Evolutionary conservation across 2,888 invertebrate species (phyloP).

Genomic region (Nemapogon koenigi): DNA sequence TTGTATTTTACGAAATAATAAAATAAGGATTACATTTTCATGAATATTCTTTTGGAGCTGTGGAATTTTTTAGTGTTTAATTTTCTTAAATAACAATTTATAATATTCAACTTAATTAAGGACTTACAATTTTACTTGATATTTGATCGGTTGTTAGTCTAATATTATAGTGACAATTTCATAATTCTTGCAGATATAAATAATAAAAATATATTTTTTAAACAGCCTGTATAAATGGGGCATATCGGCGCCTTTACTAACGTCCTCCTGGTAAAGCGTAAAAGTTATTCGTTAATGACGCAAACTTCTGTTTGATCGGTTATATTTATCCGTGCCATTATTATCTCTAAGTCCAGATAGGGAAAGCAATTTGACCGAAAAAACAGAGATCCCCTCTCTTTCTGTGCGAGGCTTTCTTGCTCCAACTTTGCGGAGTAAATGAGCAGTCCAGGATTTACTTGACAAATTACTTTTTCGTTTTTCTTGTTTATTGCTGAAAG

Average conservation of each 20-base stretch:
- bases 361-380: slow-evolving; percentile 12
- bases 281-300: slow-evolving; percentile 31
- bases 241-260: background rate
- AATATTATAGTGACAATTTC: too few species aligned
- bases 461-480: slow-evolving; percentile 57
- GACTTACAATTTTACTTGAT: too few species aligned
- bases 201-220: too few species aligned
- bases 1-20: slow-evolving; percentile 6
- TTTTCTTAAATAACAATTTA: too few species aligned
- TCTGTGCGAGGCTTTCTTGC: slow-evolving; percentile 16
- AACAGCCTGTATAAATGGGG: slow-evolving; percentile 1
- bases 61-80: too few species aligned
- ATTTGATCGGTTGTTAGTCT: too few species aligned
- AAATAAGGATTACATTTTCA: slow-evolving; percentile 6
- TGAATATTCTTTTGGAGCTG: background rate
- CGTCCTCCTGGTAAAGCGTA: slow-evolving; percentile 2
- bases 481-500: slow-evolving; percentile 32
- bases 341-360: slow-evolving; percentile 23
- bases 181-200: too few species aligned
- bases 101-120: too few species aligned
- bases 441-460: slow-evolving; percentile 47
- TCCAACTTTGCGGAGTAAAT: slow-evolving; percentile 23
- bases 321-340: slow-evolving; percentile 25
- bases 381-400: slow-evolving; percentile 14
- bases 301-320: slow-evolving; percentile 31